These are phyloP conservation scores for Sebastiscus tertius DNA, from an alignment of 2,797 vertebrate species.

Conservation along the genomic window DNA sequence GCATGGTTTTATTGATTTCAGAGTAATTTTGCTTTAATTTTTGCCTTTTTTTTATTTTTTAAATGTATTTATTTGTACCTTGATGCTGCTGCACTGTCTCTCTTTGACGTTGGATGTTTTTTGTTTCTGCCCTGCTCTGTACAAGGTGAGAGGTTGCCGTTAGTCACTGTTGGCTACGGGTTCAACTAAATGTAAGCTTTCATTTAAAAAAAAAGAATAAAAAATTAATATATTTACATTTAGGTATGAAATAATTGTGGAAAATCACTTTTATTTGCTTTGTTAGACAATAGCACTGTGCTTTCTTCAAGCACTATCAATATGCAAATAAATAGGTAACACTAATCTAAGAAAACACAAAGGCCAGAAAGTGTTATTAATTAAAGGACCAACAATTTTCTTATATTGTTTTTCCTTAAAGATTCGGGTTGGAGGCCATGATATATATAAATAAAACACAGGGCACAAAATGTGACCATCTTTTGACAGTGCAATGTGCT, in stretches of 20 bases:
- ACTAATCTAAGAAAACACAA: neutral
- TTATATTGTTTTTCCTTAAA: neutral
- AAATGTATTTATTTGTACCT: neutral
- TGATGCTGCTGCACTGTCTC: neutral
- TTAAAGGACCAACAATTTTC: neutral
- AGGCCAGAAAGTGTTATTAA: neutral
- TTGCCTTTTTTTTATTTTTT: neutral
- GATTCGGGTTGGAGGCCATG: neutral
- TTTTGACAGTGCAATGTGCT: neutral
- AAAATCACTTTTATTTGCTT: neutral
- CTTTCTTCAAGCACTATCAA: neutral
- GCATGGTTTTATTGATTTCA: neutral
- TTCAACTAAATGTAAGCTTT: too few relatives aligned
- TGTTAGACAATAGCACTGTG: too few relatives aligned
- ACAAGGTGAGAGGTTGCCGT: neutral
- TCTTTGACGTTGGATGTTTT: neutral
- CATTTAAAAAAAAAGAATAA: too few relatives aligned
- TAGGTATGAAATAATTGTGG: neutral
- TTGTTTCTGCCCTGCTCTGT: neutral
- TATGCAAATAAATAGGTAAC: neutral
- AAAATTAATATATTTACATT: neutral
- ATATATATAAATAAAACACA: neutral
- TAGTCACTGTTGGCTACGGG: too few relatives aligned
- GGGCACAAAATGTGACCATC: neutral
- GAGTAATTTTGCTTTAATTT: neutral